phyloP scores from a whole-genome alignment of 1,140 invertebrate species.

The Scaptodrosophila lebanonensis region DNA sequence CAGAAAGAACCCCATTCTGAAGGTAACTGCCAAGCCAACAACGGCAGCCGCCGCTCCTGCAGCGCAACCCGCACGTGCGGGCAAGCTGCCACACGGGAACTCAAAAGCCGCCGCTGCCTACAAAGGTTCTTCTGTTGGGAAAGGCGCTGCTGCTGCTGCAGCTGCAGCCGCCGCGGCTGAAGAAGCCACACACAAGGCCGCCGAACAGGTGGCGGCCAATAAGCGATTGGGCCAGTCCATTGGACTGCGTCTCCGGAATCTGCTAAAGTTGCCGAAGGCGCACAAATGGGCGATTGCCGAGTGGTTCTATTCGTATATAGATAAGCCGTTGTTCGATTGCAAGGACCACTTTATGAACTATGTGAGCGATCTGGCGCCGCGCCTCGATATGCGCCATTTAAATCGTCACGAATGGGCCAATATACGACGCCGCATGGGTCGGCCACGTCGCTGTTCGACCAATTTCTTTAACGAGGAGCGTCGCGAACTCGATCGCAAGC shows the following conservation, averaged over 20 bases:
- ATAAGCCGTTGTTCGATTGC: constrained; percentile 94
- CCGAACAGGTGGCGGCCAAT: constrained; percentile 42
- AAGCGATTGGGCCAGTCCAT: constrained; percentile 88
- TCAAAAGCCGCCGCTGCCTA: background rate
- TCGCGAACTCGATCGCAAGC: constrained; percentile 90
- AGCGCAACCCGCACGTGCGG: background rate
- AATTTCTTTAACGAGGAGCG: constrained; percentile 98
- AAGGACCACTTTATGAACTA: constrained; percentile 98
- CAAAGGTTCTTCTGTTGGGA: background rate
- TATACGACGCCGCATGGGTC: constrained; percentile 97
- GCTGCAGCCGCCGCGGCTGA: constrained; percentile 28
- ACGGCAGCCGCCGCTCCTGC: background rate
- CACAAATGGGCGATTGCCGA: constrained; percentile 99
- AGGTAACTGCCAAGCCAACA: constrained; percentile 6
- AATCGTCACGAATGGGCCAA: constrained; percentile 97
- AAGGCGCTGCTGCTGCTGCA: constrained; percentile 18
- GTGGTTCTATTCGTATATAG: constrained; percentile 99
- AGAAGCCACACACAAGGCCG: constrained; percentile 33
- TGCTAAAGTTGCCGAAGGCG: constrained; percentile 98
- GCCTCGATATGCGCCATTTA: constrained; percentile 90
- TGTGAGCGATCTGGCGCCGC: constrained; percentile 95
- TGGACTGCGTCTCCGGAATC: constrained; percentile 92
- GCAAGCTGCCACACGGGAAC: background rate
- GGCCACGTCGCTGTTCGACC: constrained; percentile 94
- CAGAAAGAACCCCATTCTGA: no score